phyloP scores from a whole-genome alignment of 2,888 invertebrate genomes.

The Ischnus inquisitorius region DNA sequence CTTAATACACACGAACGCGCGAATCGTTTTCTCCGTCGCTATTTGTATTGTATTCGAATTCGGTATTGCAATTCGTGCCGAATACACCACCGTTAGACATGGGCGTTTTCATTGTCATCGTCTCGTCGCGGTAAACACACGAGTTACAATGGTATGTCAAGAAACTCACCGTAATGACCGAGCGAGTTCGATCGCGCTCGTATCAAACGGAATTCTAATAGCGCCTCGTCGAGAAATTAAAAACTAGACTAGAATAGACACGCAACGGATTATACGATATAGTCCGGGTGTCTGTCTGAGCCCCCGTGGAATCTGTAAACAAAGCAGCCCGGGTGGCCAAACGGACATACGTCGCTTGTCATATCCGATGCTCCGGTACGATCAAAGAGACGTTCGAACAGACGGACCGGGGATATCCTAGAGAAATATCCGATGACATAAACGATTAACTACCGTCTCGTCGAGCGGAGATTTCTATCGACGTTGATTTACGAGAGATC shows the following conservation, averaged over 20 bases:
- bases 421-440: slow-evolving; percentile 17
- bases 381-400: slow-evolving; percentile 46
- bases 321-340: not conserved
- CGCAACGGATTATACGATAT: not conserved
- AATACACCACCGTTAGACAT: not conserved
- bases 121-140: too few relatives aligned
- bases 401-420: not conserved
- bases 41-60: not conserved
- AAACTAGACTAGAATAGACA: not conserved
- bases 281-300: not conserved
- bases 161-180: too few relatives aligned
- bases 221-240: too few relatives aligned
- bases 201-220: too few relatives aligned
- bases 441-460: slow-evolving; percentile 12
- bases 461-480: not conserved
- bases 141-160: too few relatives aligned
- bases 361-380: slow-evolving; percentile 7
- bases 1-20: not conserved
- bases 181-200: too few relatives aligned
- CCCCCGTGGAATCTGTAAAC: slow-evolving; percentile 36
- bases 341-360: slow-evolving; percentile 12
- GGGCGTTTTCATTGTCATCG: not conserved
- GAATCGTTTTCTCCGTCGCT: not conserved
- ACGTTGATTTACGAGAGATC: slow-evolving; percentile 7
- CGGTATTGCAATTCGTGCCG: not conserved